Percentiles rank a stretch among this genome's conserved stretches.
Evolutionary conservation across 2,797 vertebrate species (phyloP).

Genomic region (Phataginus tetradactyla): DNA sequence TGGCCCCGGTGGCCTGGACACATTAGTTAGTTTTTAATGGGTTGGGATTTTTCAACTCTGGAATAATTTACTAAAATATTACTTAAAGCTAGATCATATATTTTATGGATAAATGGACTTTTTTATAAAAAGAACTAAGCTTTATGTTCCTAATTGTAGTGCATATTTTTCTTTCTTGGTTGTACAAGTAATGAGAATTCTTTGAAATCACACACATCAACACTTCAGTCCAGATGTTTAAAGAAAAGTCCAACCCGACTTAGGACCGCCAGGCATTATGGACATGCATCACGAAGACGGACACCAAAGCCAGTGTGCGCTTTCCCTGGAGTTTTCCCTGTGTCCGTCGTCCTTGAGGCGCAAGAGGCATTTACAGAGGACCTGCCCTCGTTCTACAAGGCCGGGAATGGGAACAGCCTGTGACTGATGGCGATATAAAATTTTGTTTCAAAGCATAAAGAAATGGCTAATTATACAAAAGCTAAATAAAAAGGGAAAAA

Average conservation of each 20-base stretch:
- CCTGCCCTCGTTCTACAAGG: neutral
- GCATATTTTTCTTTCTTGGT: neutral
- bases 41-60: neutral
- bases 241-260: neutral
- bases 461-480: neutral
- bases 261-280: neutral
- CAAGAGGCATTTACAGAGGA: neutral
- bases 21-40: neutral
- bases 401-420: neutral
- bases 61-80: neutral
- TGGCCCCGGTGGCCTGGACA: neutral
- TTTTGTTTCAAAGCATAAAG: constrained; percentile 27
- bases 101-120: neutral
- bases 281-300: neutral
- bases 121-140: neutral
- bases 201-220: neutral
- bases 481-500: neutral
- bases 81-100: neutral
- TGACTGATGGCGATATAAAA: neutral
- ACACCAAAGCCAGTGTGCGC: neutral
- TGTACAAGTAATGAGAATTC: neutral
- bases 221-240: neutral
- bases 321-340: neutral
- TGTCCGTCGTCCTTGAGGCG: neutral
- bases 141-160: neutral